These are phyloP conservation scores for Lamellibrachia satsuma DNA, from an alignment of 2,888 invertebrate species.

Conservation along the genomic window DNA sequence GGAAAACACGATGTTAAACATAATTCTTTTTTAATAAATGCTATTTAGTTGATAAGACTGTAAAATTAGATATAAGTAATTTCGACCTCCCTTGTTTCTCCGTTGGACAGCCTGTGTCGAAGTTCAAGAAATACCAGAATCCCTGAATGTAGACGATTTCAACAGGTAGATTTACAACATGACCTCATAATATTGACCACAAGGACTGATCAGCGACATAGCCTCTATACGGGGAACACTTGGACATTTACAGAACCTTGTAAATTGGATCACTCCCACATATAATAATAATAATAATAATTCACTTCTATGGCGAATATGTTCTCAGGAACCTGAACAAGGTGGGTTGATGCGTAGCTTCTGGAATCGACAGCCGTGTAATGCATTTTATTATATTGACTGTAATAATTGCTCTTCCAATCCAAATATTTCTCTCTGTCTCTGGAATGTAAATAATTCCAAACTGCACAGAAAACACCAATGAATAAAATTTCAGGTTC, in stretches of 20 bases:
- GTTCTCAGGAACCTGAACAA: too few relatives aligned
- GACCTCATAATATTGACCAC: too few relatives aligned
- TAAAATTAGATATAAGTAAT: background rate
- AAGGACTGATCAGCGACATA: too few relatives aligned
- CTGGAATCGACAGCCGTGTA: background rate
- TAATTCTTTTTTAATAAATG: too few relatives aligned
- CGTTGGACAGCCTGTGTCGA: background rate
- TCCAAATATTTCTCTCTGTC: background rate
- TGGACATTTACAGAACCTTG: background rate
- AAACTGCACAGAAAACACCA: too few relatives aligned
- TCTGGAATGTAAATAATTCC: background rate
- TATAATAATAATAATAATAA: background rate
- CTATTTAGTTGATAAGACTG: too few relatives aligned
- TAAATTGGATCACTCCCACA: background rate
- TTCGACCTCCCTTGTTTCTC: background rate
- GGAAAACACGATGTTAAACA: background rate
- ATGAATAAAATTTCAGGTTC: too few relatives aligned
- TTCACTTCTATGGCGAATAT: background rate
- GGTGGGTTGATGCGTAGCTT: background rate
- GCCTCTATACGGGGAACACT: background rate
- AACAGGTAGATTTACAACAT: too few relatives aligned
- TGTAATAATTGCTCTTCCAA: background rate
- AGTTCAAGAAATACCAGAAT: background rate
- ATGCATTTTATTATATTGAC: background rate
- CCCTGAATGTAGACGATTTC: background rate